A percentile compares a stretch with the other conserved stretches of the same genome.
These are phyloP conservation scores for Acanthochromis polyacanthus DNA, from an alignment of 2,113 vertebrate genomes.

Conservation along the genomic window DNA sequence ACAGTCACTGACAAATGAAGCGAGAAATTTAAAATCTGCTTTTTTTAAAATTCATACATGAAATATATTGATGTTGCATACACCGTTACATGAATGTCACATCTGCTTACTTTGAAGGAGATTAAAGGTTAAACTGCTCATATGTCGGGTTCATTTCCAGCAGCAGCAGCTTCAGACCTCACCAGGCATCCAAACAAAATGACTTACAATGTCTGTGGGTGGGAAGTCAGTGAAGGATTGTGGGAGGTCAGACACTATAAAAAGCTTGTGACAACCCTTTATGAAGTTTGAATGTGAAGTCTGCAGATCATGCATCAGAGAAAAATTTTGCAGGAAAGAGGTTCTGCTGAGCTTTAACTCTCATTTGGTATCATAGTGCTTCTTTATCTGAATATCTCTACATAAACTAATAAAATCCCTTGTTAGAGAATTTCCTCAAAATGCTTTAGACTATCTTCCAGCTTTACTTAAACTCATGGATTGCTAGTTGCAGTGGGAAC, in stretches of 20 bases:
- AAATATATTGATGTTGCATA: too few relatives aligned
- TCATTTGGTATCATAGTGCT: neutral
- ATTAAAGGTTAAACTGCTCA: neutral
- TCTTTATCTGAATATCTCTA: neutral
- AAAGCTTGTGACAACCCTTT: neutral
- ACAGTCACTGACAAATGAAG: too few relatives aligned
- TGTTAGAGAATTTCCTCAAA: too few relatives aligned
- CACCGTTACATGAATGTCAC: too few relatives aligned
- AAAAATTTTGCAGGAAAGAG: neutral
- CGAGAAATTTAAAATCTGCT: too few relatives aligned
- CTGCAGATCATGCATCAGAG: neutral
- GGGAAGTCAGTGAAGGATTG: conserved; percentile 23
- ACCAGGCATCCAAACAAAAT: neutral
- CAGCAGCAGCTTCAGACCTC: neutral
- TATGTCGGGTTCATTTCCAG: neutral
- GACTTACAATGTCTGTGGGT: neutral
- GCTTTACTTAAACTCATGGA: neutral
- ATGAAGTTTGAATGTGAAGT: neutral
- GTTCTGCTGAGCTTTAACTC: neutral
- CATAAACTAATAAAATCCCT: too few relatives aligned
- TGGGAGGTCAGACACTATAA: neutral
- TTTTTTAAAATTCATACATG: too few relatives aligned
- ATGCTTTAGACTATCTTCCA: too few relatives aligned
- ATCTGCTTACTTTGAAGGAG: neutral
- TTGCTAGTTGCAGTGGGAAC: neutral